phyloP scores from a whole-genome alignment of 2,888 invertebrate species.

The Nesidiocoris tenuis region DNA sequence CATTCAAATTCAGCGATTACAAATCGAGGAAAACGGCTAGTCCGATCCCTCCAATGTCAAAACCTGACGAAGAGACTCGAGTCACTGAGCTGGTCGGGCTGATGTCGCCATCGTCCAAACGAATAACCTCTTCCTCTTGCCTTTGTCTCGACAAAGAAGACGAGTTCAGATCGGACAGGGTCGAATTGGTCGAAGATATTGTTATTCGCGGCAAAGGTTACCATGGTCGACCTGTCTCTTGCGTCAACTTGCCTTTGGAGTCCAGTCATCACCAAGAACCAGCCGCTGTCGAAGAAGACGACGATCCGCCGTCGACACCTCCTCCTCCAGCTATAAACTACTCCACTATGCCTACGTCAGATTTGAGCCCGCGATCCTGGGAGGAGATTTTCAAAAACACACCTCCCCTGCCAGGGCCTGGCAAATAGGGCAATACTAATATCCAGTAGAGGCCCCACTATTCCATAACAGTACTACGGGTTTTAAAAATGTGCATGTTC shows the following conservation, averaged over 20 bases:
- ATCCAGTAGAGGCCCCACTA: neutral
- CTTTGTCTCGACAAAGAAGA: constrained; percentile 30
- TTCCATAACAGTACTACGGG: constrained; percentile 11
- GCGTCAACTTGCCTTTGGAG: constrained; percentile 7
- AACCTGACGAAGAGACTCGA: neutral
- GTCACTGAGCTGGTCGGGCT: constrained; percentile 15
- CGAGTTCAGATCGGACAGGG: constrained; percentile 9
- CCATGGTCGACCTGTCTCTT: constrained; percentile 9
- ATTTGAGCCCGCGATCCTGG: constrained; percentile 57
- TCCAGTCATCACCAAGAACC: neutral
- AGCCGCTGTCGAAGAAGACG: neutral
- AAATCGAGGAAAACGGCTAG: constrained; percentile 2
- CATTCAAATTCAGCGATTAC: constrained; percentile 29
- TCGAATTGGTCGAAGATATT: constrained; percentile 32
- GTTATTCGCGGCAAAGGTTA: constrained; percentile 23
- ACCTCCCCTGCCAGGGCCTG: constrained; percentile 54
- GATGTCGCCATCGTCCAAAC: constrained; percentile 34
- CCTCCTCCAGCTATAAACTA: constrained; percentile 7
- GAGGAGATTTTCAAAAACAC: constrained; percentile 58
- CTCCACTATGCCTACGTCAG: constrained; percentile 1
- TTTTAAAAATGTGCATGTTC: constrained; percentile 26
- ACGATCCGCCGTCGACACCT: neutral
- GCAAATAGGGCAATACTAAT: neutral
- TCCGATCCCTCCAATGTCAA: neutral
- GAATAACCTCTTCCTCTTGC: constrained; percentile 18